Evolutionary conservation across 2,797 vertebrate species (phyloP).

Genomic region (Acropternis orthonyx): DNA sequence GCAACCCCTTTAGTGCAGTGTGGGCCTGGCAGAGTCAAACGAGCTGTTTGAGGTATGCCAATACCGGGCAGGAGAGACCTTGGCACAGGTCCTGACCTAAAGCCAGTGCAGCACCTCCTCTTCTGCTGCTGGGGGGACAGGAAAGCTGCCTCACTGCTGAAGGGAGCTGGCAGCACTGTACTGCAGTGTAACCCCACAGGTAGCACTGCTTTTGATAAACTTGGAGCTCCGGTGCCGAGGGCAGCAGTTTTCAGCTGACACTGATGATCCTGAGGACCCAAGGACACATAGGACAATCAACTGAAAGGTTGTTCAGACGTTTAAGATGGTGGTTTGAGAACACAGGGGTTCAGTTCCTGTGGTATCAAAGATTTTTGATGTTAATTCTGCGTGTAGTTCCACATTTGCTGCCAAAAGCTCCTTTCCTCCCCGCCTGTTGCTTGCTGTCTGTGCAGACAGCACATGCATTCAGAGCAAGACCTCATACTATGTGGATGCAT

Average conservation of each 20-base stretch:
- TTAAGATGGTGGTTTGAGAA: not conserved
- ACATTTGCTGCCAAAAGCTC: not conserved
- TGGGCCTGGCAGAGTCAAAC: not conserved
- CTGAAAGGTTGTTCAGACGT: not conserved
- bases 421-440: not conserved
- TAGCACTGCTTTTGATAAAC: fast-evolving
- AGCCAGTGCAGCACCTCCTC: not conserved
- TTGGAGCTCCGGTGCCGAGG: not conserved
- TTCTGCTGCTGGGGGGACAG: not conserved
- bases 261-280: not conserved
- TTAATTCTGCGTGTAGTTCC: not conserved
- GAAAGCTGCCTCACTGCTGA: not conserved
- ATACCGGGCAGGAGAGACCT: fast-evolving
- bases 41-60: not conserved
- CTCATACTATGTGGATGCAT: fast-evolving
- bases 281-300: fast-evolving
- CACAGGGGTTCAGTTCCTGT: fast-evolving
- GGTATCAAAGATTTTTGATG: not conserved
- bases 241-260: not conserved
- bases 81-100: not conserved
- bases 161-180: fast-evolving
- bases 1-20: fast-evolving
- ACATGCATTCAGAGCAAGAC: fast-evolving
- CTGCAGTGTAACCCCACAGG: fast-evolving
- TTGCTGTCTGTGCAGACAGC: not conserved